Base-by-base conservation (phyloP, 2,888 invertebrate species). In the Microchrysa polita region DNA sequence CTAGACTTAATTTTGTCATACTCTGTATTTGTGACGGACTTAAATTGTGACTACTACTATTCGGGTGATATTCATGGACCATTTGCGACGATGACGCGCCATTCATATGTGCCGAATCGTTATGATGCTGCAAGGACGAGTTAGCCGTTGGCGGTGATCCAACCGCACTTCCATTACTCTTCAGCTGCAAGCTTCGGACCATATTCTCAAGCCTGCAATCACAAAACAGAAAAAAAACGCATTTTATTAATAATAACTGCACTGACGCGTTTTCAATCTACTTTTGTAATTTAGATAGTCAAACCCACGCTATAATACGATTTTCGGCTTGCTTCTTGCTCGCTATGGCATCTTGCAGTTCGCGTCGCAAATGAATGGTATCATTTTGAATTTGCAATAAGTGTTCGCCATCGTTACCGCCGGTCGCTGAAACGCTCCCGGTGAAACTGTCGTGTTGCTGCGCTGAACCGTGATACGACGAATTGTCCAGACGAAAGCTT, bases 271-370 rank as follows among this genome's bases (percentile, higher is more conserved):
- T 22, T 9, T 53, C 34, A 22, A 34, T 69, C 61, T 67, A 63
- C 65, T 69, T 74, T 52, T 74, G 69, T 74, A 69, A 53, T 74
- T 75, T 73, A 73, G 71, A 60, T 60, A 72, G 74, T 75, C 60
- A 84, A 81, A 84, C 84, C 84, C 84, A 85, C 85, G 83, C 84
- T 79, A 83, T 83, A 79, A 84, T 83, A 80, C 83, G 83, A 79
- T 82, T 82, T 79, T 84, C 84, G 71, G 84, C 83, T 78, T 83
- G 81, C 78, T 84, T 83, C 78, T 82, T 83, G 77, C 82, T 82
- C 73, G 82, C 82, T 72, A 82, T 79, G 72, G 84, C 83, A 77
- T 84, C 84, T 60, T 81, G 81, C 9, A 84, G 79, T 76, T 85
- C 84, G 74, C 82, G 79, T 69, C 82, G 80, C 14, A 85, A 77